A percentile compares a stretch with the other conserved stretches of the same genome.
Conservation (phyloP, 2,797 vertebrate genomes). For the Enteromius afrohamiltoni region DNA sequence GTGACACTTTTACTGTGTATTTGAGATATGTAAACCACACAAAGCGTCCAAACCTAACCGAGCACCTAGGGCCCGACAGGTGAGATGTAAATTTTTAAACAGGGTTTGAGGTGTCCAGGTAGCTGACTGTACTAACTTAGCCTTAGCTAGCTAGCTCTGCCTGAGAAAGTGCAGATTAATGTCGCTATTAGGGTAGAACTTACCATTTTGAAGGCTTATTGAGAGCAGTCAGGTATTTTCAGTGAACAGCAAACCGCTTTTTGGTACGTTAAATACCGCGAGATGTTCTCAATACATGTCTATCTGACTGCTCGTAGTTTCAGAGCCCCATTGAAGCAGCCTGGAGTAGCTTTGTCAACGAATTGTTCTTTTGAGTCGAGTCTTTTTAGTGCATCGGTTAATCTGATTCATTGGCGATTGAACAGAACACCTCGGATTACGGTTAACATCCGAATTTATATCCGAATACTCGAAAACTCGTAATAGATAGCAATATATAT, state of each 20-base stretch:
- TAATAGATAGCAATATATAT: background rate
- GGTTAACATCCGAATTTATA: background rate
- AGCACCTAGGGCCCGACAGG: background rate
- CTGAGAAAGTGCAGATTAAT: conserved; percentile 27
- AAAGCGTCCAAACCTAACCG: background rate
- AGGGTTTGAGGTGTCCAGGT: conserved; percentile 32
- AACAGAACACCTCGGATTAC: background rate
- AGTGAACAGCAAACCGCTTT: conserved; percentile 27
- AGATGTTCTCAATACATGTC: conserved; percentile 63
- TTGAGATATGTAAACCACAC: background rate
- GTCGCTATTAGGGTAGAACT: conserved; percentile 26
- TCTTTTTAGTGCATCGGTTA: background rate
- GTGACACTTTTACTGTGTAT: background rate
- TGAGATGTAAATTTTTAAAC: conserved; percentile 6
- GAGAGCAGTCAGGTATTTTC: conserved; percentile 17
- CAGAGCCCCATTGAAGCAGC: conserved; percentile 47
- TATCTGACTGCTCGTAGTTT: conserved; percentile 40
- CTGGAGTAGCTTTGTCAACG: conserved; percentile 15
- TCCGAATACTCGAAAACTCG: background rate
- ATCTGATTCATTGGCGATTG: background rate
- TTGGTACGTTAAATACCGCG: background rate
- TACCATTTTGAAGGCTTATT: conserved; percentile 56
- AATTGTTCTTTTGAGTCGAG: conserved; percentile 12
- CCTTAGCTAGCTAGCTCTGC: conserved; percentile 36
- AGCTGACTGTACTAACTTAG: conserved; percentile 15